Evolutionary conservation across 2,888 invertebrate species (phyloP), one percentile per base, ranked within the genome.

Genomic region (Callosobruchus maculatus): DNA sequence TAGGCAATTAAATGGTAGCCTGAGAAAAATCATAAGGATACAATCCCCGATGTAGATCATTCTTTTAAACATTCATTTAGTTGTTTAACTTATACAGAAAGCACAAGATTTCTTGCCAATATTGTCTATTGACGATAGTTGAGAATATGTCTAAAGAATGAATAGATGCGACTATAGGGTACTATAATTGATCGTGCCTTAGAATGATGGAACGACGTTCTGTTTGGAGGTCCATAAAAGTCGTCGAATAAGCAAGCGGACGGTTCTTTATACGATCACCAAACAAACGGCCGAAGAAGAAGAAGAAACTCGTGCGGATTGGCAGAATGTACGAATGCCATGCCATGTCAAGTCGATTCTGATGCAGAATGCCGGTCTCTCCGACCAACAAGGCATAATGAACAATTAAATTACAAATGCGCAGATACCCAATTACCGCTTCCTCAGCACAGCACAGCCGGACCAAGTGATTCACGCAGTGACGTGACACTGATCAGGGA

Each of bases 391-490:
- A 82, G 83, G 84, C 82, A 85, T 85, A 85, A 85, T 85, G 85
- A 85, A 84, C 85, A 85, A 85, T 85, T 85, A 85, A 84, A 84
- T 85, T 85, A 85, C 84, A 83, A 83, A 84, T 83, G 84, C 84
- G 80, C 81, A 81, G 83, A 82, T 84, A 84, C 84, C 85, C 85
- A 85, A 85, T 85, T 85, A 85, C 83, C 82, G 84, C 83, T 83
- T 84, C 83, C 84, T 83, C 83, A 80, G 82, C 81, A 70, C 72
- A 74, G 21, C 22, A 72, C 49, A 49, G 49, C 4, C 49, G 49
- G 49, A 7, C 49, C 49, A 49, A 49, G 49, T 49, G 49, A 49
- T 49, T 18, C 49, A 18, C 1, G 13, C 49, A 49, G 49, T 49
- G 49, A 49, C 49, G 49, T 5, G 13, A 18, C 9, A 49, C 13